Percentiles rank a stretch among this genome's conserved stretches.
Evolutionary conservation across 2,113 vertebrate genomes (phyloP).

Genomic region (Stegostoma tigrinum): DNA sequence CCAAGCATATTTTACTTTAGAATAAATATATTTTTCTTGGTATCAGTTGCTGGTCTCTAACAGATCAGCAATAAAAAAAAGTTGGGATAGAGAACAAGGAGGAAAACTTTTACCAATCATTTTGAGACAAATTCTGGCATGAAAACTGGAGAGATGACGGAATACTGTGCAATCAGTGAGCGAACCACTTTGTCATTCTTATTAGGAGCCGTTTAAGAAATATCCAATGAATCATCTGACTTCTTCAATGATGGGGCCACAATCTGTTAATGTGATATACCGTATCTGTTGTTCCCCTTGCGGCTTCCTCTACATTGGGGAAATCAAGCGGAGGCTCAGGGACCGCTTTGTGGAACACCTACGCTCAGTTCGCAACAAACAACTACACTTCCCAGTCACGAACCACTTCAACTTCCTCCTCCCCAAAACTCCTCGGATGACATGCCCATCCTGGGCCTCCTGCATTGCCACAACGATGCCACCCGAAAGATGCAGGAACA

Average conservation of each 20-base stretch:
- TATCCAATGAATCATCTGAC: not conserved
- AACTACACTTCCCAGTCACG: no score
- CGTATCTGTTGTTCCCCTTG: no score
- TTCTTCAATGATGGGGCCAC: not conserved
- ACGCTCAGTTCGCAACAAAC: no score
- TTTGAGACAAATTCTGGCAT: not conserved
- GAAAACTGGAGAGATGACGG: not conserved
- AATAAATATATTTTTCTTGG: not conserved
- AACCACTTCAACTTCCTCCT: no score
- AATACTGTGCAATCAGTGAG: not conserved
- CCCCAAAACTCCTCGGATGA: no score
- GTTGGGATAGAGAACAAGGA: not conserved
- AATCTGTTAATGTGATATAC: no score
- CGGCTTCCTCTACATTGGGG: no score
- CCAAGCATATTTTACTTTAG: not conserved
- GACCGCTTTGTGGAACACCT: no score
- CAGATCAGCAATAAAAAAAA: not conserved
- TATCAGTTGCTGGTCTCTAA: not conserved
- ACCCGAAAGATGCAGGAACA: no score
- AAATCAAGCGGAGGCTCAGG: no score
- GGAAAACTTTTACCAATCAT: not conserved
- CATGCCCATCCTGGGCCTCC: no score
- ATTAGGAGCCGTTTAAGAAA: not conserved
- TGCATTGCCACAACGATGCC: no score
- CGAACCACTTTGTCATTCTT: not conserved